Evolutionary conservation across 2,888 invertebrate genomes (phyloP), one percentile per base, ranked within the genome.

Genomic region (Oscheius myriophilus): DNA sequence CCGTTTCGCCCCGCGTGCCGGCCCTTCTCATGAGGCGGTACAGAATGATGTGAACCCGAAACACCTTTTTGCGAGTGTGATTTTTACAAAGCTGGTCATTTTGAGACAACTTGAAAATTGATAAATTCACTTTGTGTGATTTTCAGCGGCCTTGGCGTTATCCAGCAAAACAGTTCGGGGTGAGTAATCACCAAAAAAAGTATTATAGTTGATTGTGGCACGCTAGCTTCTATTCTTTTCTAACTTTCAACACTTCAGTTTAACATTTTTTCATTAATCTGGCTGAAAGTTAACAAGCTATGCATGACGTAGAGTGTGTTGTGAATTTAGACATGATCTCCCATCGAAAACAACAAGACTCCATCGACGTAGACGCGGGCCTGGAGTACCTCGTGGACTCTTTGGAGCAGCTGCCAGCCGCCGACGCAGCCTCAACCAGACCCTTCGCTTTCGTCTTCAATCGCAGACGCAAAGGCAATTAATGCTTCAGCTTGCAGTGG

Each of bases 381-480:
- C 9, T 61, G 26, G 61, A 61, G 21, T 61, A 61, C 18, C 18
- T 63, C 11, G 52, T 63, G 18, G 65, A 65, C 46, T 54, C 54
- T 26, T 26, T 63, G 14, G 63, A 63, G n/a, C 52, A 63, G 18
- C 42, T 63, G 16, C 39, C 49, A 2, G 49, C 61, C 9, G 51
- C 52, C 6, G 63, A 53, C 25, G 63, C 33, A 4, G 63, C 49
- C 16, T 41, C 41, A 9, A 14, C 52, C 11, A 12, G 63, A 21
- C 52, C 52, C 9, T 52, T 52, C 52, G 53, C 52, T 9, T 63
- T 63, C 26, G 63, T 63, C 21, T 63, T 63, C 43, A 63, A 53
- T 21, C n/a, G 63, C 18, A 33, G 63, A 41, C 52, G 63, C 18
- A 63, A 63, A 63, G 61, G 61, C 61, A 61, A 39, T 46, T 23